Evolutionary conservation across 1,140 invertebrate genomes (phyloP), one percentile per base, ranked within the genome.

Genomic region (Polypedilum vanderplanki): DNA sequence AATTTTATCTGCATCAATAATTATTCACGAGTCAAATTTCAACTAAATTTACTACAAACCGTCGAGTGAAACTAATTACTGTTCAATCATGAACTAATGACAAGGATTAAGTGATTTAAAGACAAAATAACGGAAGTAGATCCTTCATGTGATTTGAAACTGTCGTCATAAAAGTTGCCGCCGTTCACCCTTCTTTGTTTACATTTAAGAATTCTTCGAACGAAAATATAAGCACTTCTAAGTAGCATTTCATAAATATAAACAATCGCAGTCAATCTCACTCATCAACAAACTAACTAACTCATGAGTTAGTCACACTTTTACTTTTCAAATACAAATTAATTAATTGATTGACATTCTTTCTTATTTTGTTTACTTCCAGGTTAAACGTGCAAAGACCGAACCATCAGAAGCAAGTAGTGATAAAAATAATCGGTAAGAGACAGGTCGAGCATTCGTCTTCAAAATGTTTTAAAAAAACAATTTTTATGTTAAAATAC

Each of bases 381-480:
- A 85, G 84, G 84, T 85, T 79, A 85, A 85, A 83, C 82, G 84
- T 80, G 81, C 84, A 75, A 81, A 85, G 79, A 84, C 83, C 76
- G 84, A 85, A 77, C 80, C 82, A 46, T 79, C 81, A 76, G 84
- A 85, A 78, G 80, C 83, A 77, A 80, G 83, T 79, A 80, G 83
- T 79, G 84, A 85, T 74, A 77, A 78, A 78, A 79, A 18, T 74
- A 41, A 70, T 24, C 57, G 73, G 64, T 73, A 57, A 20, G 46
- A 3, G 24, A 33, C n/a, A n/a, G 5, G 24, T 33, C 24, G 5
- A 33, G 24, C 24, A n/a, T 33, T 33, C 5, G 24, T 33, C 24
- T 3, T 33, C 24, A 33, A 33, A 33, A 33, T 5, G 1, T 5
- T 33, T 33, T 33, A 33, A 1, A 33, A 33, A 5, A 5, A 33